phyloP scores from a whole-genome alignment of 2,113 vertebrate genomes.

The Cephalophus harveyi region DNA sequence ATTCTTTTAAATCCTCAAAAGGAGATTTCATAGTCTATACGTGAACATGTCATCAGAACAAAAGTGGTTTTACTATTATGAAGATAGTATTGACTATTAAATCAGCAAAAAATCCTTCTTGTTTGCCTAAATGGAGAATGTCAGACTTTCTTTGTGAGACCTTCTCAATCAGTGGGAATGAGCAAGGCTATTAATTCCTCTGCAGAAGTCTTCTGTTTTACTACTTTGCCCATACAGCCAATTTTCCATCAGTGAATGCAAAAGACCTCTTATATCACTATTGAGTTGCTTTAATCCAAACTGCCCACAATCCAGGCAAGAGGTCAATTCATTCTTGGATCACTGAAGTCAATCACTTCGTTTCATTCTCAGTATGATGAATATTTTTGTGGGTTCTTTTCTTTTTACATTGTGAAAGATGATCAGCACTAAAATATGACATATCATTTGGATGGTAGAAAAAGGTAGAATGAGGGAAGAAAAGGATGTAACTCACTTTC shows the following conservation, averaged over 20 bases:
- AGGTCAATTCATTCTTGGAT: not conserved
- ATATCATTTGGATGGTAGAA: not conserved
- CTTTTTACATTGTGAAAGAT: not conserved
- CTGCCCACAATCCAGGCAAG: not conserved
- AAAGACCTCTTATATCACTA: not conserved
- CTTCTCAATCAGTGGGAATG: not conserved
- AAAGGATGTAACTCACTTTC: not conserved
- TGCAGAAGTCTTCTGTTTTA: not conserved
- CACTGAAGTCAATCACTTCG: not conserved
- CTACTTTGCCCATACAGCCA: not conserved
- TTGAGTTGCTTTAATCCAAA: not conserved
- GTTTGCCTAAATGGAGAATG: not conserved
- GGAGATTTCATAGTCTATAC: not conserved
- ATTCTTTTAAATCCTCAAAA: slow-evolving; percentile 21
- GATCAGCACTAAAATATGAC: not conserved
- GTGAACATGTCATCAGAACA: not conserved
- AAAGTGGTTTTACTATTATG: not conserved
- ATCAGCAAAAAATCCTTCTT: not conserved
- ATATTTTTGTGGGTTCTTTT: not conserved
- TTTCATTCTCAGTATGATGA: not conserved
- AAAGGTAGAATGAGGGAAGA: not conserved
- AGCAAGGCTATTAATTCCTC: not conserved
- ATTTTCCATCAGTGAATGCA: not conserved
- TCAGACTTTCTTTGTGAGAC: not conserved
- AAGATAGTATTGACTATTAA: not conserved